These are phyloP conservation scores for Pituophis catenifer DNA, from an alignment of 2,113 vertebrate genomes.

Conservation along the genomic window DNA sequence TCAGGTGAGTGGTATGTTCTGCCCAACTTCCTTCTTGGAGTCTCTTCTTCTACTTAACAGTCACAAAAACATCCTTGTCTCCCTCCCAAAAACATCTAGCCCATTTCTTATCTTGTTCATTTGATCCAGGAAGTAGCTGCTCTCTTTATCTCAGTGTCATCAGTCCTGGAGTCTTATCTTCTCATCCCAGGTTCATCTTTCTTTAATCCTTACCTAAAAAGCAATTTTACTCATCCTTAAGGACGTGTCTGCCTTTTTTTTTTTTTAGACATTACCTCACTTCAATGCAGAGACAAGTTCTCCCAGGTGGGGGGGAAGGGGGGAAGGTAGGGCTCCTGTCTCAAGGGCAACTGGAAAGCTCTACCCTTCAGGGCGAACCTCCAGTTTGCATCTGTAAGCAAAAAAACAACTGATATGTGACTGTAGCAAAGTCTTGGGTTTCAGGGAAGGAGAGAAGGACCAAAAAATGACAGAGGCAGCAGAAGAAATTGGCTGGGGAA, in stretches of 20 bases:
- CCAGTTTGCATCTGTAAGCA: not conserved
- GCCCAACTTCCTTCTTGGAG: not conserved
- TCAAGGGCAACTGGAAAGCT: not conserved
- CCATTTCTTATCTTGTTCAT: slow-evolving; percentile 28
- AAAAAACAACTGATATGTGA: not conserved
- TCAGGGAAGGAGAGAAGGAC: not conserved
- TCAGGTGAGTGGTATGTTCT: not conserved
- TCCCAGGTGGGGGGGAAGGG: not conserved
- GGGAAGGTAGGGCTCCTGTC: not conserved
- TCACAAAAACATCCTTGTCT: slow-evolving; percentile 23
- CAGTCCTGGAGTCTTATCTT: slow-evolving; percentile 20
- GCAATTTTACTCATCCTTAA: slow-evolving; percentile 17
- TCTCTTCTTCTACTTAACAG: slow-evolving; percentile 18
- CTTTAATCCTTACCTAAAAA: slow-evolving; percentile 31
- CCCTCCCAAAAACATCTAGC: slow-evolving; percentile 24
- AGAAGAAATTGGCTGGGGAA: not conserved
- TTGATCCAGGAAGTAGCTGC: not conserved
- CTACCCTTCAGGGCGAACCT: not conserved
- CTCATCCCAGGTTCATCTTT: slow-evolving; percentile 22
- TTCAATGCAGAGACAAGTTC: not conserved
- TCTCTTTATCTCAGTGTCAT: slow-evolving; percentile 12
- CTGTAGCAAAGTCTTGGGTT: not conserved
- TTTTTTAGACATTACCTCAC: slow-evolving; percentile 31
- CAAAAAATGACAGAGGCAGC: not conserved
- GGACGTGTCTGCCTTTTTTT: slow-evolving; percentile 27